Evolutionary conservation across 2,797 vertebrate genomes (phyloP).

Genomic region (Cyclopterus lumpus): DNA sequence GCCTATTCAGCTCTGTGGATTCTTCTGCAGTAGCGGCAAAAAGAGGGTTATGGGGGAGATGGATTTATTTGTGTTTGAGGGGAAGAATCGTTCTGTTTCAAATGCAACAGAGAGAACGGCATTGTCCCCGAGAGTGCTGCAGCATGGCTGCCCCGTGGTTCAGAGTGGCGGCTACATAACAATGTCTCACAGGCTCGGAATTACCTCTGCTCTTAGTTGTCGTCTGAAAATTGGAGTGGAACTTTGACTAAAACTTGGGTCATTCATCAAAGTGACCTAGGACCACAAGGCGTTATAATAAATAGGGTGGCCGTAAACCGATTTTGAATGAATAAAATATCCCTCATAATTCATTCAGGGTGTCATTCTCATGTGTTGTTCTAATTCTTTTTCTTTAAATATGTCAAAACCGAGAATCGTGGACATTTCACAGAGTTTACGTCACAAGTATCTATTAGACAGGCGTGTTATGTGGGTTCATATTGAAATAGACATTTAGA

Average conservation of each 20-base stretch:
- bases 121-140: slow-evolving; percentile 27
- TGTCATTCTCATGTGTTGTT: slow-evolving; percentile 43
- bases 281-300: slow-evolving; percentile 72
- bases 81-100: slow-evolving; percentile 51
- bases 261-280: slow-evolving; percentile 73
- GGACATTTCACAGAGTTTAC: slow-evolving; percentile 34
- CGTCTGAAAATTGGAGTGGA: slow-evolving; percentile 64
- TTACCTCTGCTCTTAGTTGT: slow-evolving; percentile 40
- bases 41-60: slow-evolving; percentile 24
- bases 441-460: slow-evolving; percentile 34
- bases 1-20: slow-evolving; percentile 61
- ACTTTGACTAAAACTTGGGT: slow-evolving; percentile 49
- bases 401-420: slow-evolving; percentile 13
- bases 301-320: slow-evolving; percentile 65
- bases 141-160: slow-evolving; percentile 32
- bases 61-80: slow-evolving; percentile 55
- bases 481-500: slow-evolving; percentile 52
- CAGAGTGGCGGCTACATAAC: slow-evolving; percentile 19
- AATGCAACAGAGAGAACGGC: slow-evolving; percentile 41
- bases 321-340: slow-evolving; percentile 67
- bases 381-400: slow-evolving; percentile 21
- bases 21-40: slow-evolving; percentile 46
- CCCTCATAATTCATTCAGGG: slow-evolving; percentile 69
- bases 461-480: slow-evolving; percentile 22
- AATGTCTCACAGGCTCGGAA: slow-evolving; percentile 32